These are phyloP conservation scores for Noctua janthina DNA, from an alignment of 2,888 invertebrate species.

Conservation along the genomic window DNA sequence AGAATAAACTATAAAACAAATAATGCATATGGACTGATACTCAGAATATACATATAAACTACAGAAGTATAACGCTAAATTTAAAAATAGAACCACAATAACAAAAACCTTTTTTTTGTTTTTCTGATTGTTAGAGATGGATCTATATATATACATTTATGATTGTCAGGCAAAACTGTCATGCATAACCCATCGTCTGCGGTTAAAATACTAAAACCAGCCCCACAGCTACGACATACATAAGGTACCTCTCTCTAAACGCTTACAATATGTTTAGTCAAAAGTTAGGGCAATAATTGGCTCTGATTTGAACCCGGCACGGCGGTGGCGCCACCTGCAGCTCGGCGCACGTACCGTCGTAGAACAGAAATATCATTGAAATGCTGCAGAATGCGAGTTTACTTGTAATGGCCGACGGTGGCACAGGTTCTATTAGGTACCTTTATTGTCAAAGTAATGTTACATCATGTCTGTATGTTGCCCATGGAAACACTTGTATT, in stretches of 20 bases:
- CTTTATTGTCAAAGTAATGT: background rate
- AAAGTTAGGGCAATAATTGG: conserved; percentile 46
- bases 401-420: conserved; percentile 17
- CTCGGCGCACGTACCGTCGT: conserved; percentile 17
- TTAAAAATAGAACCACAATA: too few species aligned
- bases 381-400: conserved; percentile 14
- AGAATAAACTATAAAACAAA: background rate
- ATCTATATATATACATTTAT: too few species aligned
- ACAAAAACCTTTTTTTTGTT: too few species aligned
- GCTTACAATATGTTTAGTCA: conserved; percentile 8
- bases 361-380: conserved; percentile 53
- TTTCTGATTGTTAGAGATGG: too few species aligned
- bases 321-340: conserved; percentile 43
- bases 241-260: background rate
- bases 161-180: background rate
- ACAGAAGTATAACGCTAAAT: too few species aligned
- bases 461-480: too few species aligned
- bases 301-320: conserved; percentile 11
- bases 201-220: background rate
- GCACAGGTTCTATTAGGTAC: conserved; percentile 2
- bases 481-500: background rate
- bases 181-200: too few species aligned
- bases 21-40: background rate
- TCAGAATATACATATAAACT: too few species aligned
- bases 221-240: background rate